A percentile compares a stretch with the other conserved stretches of the same genome.
Evolutionary conservation across 2,888 invertebrate species (phyloP).

Genomic region (Scaptomyza flava): DNA sequence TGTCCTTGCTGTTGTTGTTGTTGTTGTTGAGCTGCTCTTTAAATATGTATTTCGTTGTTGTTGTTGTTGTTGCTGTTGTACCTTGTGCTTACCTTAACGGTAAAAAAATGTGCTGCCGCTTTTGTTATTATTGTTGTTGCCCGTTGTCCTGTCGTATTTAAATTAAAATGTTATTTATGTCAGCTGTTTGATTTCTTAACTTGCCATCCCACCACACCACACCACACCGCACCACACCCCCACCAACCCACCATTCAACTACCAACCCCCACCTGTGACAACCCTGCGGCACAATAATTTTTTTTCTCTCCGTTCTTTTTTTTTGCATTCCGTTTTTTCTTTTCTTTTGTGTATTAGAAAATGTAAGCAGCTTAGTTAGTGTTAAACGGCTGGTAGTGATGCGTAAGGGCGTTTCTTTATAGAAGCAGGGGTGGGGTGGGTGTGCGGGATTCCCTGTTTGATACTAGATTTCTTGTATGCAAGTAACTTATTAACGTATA

Average conservation of each 20-base stretch:
- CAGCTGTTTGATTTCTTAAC: slow-evolving; percentile 79
- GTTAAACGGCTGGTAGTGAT: slow-evolving; percentile 71
- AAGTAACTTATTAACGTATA: neutral
- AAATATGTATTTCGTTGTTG: slow-evolving; percentile 67
- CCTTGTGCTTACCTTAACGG: slow-evolving; percentile 75
- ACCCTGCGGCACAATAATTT: slow-evolving; percentile 52
- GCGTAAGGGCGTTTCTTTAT: slow-evolving; percentile 12
- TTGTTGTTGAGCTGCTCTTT: slow-evolving; percentile 58
- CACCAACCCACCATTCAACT: slow-evolving; percentile 4
- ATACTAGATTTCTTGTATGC: too few relatives aligned
- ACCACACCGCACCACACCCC: slow-evolving; percentile 2
- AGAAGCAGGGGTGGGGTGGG: neutral
- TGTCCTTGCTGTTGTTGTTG: slow-evolving; percentile 19
- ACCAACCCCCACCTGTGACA: slow-evolving; percentile 19
- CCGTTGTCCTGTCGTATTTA: slow-evolving; percentile 74
- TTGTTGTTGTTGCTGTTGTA: slow-evolving; percentile 45
- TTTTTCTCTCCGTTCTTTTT: slow-evolving; percentile 22
- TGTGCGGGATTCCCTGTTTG: neutral
- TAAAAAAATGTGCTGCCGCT: slow-evolving; percentile 62
- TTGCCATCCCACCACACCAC: slow-evolving; percentile 30
- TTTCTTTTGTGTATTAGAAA: slow-evolving; percentile 60
- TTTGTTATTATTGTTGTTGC: slow-evolving; percentile 50
- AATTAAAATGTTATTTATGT: slow-evolving; percentile 80
- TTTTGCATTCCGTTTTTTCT: slow-evolving; percentile 16
- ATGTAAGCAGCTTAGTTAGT: slow-evolving; percentile 72